phyloP scores from a whole-genome alignment of 2,888 invertebrate genomes.

The Electrophaes corylata region DNA sequence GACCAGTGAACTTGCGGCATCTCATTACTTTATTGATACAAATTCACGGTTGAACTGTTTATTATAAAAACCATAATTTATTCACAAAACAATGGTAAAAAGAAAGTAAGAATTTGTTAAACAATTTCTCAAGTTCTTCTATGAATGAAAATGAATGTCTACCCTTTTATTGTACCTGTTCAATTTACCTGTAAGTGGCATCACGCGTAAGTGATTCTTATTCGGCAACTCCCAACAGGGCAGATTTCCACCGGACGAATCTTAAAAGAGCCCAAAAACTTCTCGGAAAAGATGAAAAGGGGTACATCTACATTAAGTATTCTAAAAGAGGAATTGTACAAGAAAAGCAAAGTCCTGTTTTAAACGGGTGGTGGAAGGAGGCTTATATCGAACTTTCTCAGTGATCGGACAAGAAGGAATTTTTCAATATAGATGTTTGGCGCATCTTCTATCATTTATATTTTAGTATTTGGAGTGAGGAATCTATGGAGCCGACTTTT shows the following conservation, averaged over 20 bases:
- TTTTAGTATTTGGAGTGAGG: slow-evolving; percentile 57
- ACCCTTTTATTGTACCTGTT: slow-evolving; percentile 40
- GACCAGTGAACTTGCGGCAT: no score
- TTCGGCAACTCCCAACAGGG: slow-evolving; percentile 57
- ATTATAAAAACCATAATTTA: no score
- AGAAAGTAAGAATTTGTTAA: slow-evolving; percentile 26
- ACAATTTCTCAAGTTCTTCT: slow-evolving; percentile 36
- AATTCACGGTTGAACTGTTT: no score
- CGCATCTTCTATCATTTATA: slow-evolving; percentile 72
- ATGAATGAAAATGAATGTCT: slow-evolving; percentile 34
- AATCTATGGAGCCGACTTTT: slow-evolving; percentile 41
- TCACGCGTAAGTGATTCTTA: slow-evolving; percentile 48
- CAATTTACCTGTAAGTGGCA: slow-evolving; percentile 53
- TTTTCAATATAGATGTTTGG: slow-evolving; percentile 77
- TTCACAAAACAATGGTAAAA: no score
- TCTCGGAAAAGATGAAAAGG: slow-evolving; percentile 72
- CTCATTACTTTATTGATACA: no score
- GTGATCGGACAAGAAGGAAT: slow-evolving; percentile 73
- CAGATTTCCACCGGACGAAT: slow-evolving; percentile 68
- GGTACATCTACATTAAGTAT: slow-evolving; percentile 77
- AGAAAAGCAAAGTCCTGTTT: slow-evolving; percentile 82
- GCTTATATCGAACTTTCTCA: slow-evolving; percentile 75
- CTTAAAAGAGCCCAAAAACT: slow-evolving; percentile 72
- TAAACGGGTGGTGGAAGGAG: slow-evolving; percentile 61
- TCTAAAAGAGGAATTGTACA: slow-evolving; percentile 77